These are phyloP conservation scores for Chondrilla cf. caribensis DNA, from an alignment of 37 sponge, comb jelly and placozoan genomes.

Conservation along the genomic window DNA sequence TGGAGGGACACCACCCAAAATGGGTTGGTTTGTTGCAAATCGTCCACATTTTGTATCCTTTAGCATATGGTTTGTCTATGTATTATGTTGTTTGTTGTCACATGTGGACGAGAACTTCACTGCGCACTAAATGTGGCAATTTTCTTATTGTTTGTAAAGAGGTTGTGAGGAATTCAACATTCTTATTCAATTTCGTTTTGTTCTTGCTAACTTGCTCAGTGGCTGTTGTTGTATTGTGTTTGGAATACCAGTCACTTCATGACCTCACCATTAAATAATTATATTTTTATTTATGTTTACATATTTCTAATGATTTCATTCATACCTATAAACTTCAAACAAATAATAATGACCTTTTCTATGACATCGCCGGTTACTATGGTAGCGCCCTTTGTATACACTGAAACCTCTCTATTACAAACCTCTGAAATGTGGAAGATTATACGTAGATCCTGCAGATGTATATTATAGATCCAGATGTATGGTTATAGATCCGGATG, in stretches of 20 bases:
- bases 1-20: not conserved
- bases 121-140: not conserved
- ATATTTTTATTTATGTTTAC: no score
- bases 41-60: not conserved
- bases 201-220: not conserved
- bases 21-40: conserved; percentile 5
- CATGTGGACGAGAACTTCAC: not conserved
- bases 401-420: no score
- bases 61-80: not conserved
- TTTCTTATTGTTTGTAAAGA: not conserved
- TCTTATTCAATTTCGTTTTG: not conserved
- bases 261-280: not conserved
- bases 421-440: no score
- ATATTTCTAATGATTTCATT: no score
- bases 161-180: not conserved
- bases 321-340: no score
- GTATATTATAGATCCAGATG: no score
- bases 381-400: no score
- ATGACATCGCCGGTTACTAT: no score
- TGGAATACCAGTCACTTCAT: not conserved
- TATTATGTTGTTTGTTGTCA: not conserved
- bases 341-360: no score
- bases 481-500: no score
- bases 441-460: no score
- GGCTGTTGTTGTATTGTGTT: not conserved